phyloP scores from a whole-genome alignment of 2,113 vertebrate genomes.

The Phoenicopterus ruber region DNA sequence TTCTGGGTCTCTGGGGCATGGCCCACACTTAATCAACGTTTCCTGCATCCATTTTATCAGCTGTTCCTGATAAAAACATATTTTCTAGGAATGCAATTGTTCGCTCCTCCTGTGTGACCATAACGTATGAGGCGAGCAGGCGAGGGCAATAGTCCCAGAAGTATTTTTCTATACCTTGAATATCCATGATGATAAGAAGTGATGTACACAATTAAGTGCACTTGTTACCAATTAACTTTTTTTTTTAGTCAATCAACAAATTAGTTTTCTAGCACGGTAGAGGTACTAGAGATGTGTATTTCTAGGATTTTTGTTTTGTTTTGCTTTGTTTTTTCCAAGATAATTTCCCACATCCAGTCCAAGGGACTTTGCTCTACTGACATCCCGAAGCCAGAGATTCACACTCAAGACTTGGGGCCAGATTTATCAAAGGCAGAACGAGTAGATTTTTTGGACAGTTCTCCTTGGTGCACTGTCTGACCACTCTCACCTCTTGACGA shows the following conservation, averaged over 20 bases:
- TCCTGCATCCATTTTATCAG: background rate
- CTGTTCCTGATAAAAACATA: background rate
- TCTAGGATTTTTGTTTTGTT: background rate
- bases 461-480: background rate
- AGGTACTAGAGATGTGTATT: background rate
- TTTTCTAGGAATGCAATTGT: background rate
- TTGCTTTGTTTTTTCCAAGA: no score
- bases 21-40: background rate
- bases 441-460: background rate
- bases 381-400: background rate
- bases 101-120: background rate
- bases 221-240: background rate
- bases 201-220: background rate
- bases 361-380: background rate
- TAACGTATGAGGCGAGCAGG: background rate
- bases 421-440: background rate
- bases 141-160: background rate
- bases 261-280: background rate
- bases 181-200: background rate
- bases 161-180: background rate
- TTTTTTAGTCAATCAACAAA: background rate
- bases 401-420: background rate
- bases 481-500: background rate
- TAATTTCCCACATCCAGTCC: background rate
- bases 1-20: background rate